A percentile compares a stretch with the other conserved stretches of the same genome.
These are phyloP conservation scores for Polyergus mexicanus DNA, from an alignment of 1,140 invertebrate species.

Conservation along the genomic window DNA sequence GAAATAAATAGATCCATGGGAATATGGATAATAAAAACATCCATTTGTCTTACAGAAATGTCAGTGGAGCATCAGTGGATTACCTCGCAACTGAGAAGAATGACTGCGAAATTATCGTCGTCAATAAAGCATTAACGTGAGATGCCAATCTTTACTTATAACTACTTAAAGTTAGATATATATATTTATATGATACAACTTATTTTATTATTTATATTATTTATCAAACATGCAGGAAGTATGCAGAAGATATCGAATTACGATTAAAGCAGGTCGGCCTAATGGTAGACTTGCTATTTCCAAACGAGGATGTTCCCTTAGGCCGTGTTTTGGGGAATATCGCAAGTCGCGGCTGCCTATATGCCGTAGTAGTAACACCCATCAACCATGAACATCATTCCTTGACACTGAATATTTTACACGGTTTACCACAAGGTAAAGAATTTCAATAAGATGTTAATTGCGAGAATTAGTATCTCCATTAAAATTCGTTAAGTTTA, in stretches of 20 bases:
- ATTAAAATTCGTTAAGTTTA: background rate
- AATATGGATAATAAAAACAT: background rate
- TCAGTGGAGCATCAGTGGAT: conserved; percentile 43
- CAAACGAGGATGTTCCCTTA: conserved; percentile 95
- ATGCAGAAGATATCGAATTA: conserved; percentile 95
- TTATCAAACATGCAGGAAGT: conserved; percentile 88
- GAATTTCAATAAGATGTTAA: conserved; percentile 9
- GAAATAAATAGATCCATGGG: background rate
- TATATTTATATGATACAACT: conserved; percentile 74
- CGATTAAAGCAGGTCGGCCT: conserved; percentile 93
- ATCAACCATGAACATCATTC: conserved; percentile 95
- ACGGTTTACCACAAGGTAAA: conserved; percentile 95
- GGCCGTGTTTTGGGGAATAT: conserved; percentile 95
- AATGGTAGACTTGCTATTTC: conserved; percentile 95
- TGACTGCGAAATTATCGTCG: conserved; percentile 96
- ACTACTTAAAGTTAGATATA: conserved; percentile 56
- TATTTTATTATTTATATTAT: background rate
- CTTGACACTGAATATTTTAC: conserved; percentile 96
- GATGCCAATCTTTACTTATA: conserved; percentile 75
- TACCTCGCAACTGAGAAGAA: conserved; percentile 88
- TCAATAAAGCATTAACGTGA: conserved; percentile 93
- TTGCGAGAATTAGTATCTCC: background rate
- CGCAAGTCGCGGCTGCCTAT: conserved; percentile 93
- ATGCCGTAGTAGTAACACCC: conserved; percentile 95
- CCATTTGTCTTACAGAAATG: conserved; percentile 39